These are phyloP conservation scores for Sylvia atricapilla DNA, from an alignment of 2,113 vertebrate genomes.

Conservation along the genomic window DNA sequence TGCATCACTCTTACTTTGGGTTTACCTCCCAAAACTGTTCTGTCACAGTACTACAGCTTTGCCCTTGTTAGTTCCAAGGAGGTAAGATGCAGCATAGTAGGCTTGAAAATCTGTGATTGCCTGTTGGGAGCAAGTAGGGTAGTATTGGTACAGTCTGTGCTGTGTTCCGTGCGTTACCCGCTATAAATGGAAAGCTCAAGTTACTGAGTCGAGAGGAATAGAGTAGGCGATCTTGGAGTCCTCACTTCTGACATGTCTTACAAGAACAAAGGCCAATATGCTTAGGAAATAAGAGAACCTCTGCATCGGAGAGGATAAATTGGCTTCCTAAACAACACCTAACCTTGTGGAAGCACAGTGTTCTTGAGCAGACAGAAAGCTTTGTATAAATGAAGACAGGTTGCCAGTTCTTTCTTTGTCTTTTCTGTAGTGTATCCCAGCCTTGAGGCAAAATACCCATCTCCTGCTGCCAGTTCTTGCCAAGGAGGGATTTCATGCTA, in stretches of 20 bases:
- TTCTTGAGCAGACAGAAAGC: background rate
- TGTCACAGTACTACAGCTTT: background rate
- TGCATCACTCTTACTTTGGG: background rate
- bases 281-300: background rate
- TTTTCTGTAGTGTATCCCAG: background rate
- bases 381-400: background rate
- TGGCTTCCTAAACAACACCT: background rate
- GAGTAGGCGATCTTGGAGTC: conserved; percentile 26
- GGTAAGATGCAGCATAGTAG: background rate
- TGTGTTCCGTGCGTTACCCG: background rate
- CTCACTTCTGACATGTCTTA: background rate
- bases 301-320: background rate
- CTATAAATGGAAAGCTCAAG: conserved; percentile 50
- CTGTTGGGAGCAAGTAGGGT: conserved; percentile 18
- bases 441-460: background rate
- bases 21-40: conserved; percentile 6
- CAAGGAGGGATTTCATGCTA: background rate
- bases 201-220: background rate
- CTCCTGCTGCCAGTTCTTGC: background rate
- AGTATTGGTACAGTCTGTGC: conserved; percentile 18
- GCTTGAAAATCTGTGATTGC: background rate
- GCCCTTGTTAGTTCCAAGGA: background rate
- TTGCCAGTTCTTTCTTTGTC: background rate
- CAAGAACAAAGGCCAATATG: background rate
- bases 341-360: background rate